These are phyloP conservation scores for Neogale vison DNA, from an alignment of 2,113 vertebrate genomes.

Conservation along the genomic window DNA sequence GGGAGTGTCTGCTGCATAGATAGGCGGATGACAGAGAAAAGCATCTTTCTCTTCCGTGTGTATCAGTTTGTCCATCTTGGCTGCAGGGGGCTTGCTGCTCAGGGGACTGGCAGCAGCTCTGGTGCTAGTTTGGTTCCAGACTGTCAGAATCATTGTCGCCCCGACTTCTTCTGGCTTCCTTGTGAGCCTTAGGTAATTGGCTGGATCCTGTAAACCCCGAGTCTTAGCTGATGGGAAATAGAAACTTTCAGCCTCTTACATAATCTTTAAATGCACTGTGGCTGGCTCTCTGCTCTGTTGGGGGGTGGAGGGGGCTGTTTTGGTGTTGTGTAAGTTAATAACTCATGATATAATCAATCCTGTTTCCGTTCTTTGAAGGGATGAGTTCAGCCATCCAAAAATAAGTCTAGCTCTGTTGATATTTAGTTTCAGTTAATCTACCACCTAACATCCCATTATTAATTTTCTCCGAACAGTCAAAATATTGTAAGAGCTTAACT, in stretches of 20 bases:
- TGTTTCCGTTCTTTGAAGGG: constrained; percentile 48
- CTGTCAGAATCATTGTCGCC: not conserved
- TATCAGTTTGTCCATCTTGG: not conserved
- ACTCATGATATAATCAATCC: constrained; percentile 25
- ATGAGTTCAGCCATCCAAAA: constrained; percentile 65
- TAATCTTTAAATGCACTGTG: not conserved
- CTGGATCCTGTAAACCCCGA: not conserved
- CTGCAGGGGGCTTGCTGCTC: not conserved
- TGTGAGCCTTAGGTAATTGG: not conserved
- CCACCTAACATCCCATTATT: constrained; percentile 76
- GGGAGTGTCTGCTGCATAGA: not conserved
- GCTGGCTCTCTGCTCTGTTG: not conserved
- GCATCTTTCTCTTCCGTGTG: not conserved
- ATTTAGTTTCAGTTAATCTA: constrained; percentile 79
- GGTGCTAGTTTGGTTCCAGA: not conserved
- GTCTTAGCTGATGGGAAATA: not conserved
- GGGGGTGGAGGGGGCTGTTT: not conserved
- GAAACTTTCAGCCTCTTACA: not conserved
- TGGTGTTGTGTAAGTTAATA: constrained; percentile 33
- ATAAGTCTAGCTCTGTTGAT: constrained; percentile 69
- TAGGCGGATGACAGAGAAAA: not conserved
- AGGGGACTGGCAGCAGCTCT: not conserved
- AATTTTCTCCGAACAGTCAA: constrained; percentile 79
- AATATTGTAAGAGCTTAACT: constrained; percentile 82
- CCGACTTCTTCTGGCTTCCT: not conserved